Evolutionary conservation across 2,113 vertebrate genomes (phyloP).

Genomic region (Zosterops japonicus): DNA sequence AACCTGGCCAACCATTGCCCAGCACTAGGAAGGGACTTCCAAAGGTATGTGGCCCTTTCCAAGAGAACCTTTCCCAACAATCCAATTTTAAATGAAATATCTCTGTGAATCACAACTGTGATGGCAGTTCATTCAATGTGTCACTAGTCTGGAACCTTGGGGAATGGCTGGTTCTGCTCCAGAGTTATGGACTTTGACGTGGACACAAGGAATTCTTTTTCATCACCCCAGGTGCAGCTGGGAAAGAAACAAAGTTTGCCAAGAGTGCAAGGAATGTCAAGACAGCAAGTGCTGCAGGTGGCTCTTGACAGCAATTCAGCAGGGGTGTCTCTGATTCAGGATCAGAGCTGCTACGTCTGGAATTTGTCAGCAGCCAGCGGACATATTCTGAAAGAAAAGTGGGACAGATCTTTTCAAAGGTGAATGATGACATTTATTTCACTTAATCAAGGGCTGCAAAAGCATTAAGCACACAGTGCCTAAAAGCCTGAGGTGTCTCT

Average conservation of each 20-base stretch:
- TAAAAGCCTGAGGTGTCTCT: not conserved
- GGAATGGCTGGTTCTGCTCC: not conserved
- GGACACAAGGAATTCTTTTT: not conserved
- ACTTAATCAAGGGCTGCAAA: not conserved
- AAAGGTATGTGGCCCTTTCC: not conserved
- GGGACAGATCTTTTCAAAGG: not conserved
- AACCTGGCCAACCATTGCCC: not conserved
- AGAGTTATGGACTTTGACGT: rapidly evolving
- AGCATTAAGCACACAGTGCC: not conserved
- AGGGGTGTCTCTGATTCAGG: not conserved
- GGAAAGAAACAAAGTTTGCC: not conserved
- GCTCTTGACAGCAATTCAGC: not conserved
- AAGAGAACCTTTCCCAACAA: not conserved
- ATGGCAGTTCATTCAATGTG: not conserved
- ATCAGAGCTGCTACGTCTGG: not conserved
- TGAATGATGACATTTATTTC: not conserved
- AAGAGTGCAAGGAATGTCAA: not conserved
- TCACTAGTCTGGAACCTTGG: not conserved
- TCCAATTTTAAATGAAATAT: not conserved
- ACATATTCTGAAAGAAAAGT: not conserved
- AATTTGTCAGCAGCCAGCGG: not conserved
- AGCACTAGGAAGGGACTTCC: rapidly evolving
- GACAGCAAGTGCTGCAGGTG: not conserved
- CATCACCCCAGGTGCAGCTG: not conserved
- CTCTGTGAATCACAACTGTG: not conserved